Base-by-base conservation (phyloP, 2,797 vertebrate species). In the Pseudomugil tenellus region DNA sequence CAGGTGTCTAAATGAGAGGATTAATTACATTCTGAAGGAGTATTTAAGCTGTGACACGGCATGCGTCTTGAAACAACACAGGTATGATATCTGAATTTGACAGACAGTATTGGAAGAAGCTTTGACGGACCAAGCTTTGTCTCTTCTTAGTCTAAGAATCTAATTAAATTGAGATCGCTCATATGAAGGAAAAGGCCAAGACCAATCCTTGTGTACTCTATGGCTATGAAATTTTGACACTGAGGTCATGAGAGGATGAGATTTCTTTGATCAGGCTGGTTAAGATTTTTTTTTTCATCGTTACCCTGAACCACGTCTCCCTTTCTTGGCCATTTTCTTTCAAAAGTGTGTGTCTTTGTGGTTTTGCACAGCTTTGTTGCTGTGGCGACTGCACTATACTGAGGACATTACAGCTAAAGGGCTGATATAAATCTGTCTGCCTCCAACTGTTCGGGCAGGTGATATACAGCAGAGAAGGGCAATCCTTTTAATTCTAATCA, bases 401-500 rank as follows among this genome's bases (percentile, higher is more conserved):
- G 70, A 87, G 82, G 87, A 78, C 83, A 85, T 86, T 88, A 80
- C 67, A 72, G 84, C 87, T 80, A 70, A 84, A 80, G 89, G 86
- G 84, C 8, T 67, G 80, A 82, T 83, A 90, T 90, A 88, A 87
- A 92, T 91, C 87, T 86, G 35, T 23, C 80, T 59, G 82, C 75
- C 80, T 76, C 67, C 72, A 71, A 77, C 70, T 66, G 75, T 69
- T 76, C 66, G 48, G 76, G 52, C 76, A 81, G 77, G 70, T 80
- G 84, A 81, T 77, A 82, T 57, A 51, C 37, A 79, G 62, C 23
- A 1, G 32, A 43, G 65, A 60, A 66, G 66, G 43, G 70, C 60
- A 56, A 62, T 87, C 70, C 77, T 85, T 81, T 84, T 58, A 75
- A 74, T 84, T 86, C 76, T 72, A 80, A 86, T 85, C 76, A 77